These are phyloP conservation scores for Mongoloraphidia duomilia DNA, from an alignment of 2,888 invertebrate genomes.

Conservation along the genomic window DNA sequence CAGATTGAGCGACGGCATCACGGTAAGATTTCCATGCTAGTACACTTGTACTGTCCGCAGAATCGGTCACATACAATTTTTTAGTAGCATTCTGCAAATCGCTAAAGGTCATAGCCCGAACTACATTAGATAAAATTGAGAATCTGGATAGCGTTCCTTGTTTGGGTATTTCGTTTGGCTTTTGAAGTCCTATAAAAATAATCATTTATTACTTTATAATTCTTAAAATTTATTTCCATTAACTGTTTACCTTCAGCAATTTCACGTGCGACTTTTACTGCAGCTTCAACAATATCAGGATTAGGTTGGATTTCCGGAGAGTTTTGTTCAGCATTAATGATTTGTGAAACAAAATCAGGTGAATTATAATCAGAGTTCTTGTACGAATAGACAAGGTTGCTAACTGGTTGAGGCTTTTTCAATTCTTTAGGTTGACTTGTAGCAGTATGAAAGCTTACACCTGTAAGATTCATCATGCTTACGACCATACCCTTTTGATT, in stretches of 20 bases:
- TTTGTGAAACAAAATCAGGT: constrained; percentile 6
- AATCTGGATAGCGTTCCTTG: constrained; percentile 47
- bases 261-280: not conserved
- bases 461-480: constrained; percentile 41
- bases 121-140: constrained; percentile 38
- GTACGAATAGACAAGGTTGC: constrained; percentile 40
- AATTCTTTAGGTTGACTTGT: constrained; percentile 30
- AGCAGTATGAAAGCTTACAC: constrained; percentile 22
- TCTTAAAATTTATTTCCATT: no score
- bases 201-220: no score
- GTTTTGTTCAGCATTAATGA: constrained; percentile 22
- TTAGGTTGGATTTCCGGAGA: constrained; percentile 32
- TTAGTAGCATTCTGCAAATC: constrained; percentile 41
- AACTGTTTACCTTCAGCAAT: not conserved
- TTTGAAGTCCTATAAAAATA: constrained; percentile 31
- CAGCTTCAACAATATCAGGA: constrained; percentile 28
- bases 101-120: constrained; percentile 44
- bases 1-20: constrained; percentile 49
- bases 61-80: constrained; percentile 30
- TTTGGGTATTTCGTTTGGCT: constrained; percentile 39
- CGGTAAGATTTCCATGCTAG: constrained; percentile 45
- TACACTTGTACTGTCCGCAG: constrained; percentile 23
- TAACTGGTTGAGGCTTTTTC: constrained; percentile 30
- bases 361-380: constrained; percentile 21
- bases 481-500: constrained; percentile 45